A percentile compares a stretch with the other conserved stretches of the same genome.
Evolutionary conservation across 2,888 invertebrate genomes (phyloP).

Genomic region (Tachina lurida): DNA sequence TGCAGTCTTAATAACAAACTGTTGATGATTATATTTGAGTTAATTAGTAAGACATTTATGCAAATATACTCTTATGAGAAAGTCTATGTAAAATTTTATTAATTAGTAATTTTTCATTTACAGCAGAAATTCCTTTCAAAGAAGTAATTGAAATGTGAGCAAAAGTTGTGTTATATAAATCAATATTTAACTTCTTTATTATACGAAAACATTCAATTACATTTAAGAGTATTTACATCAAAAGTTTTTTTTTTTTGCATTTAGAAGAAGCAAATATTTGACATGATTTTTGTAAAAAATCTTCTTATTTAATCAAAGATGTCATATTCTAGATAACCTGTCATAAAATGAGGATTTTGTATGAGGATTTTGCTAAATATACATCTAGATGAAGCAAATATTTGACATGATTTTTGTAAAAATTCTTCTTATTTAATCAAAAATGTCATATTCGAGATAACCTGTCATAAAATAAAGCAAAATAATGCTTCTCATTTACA

Average conservation of each 20-base stretch:
- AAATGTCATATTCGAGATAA: too few relatives aligned
- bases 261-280: not conserved
- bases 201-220: not conserved
- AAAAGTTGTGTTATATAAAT: constrained; percentile 19
- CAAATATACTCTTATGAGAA: not conserved
- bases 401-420: too few relatives aligned
- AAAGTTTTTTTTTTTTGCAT: not conserved
- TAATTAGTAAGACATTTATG: not conserved
- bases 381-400: not conserved
- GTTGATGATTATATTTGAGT: constrained; percentile 17
- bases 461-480: too few relatives aligned
- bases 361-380: too few relatives aligned
- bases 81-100: not conserved
- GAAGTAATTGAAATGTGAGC: not conserved
- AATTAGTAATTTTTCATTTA: not conserved
- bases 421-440: too few relatives aligned
- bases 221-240: not conserved
- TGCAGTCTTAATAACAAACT: constrained; percentile 6
- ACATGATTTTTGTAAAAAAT: too few relatives aligned
- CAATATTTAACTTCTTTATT: constrained; percentile 11
- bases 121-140: not conserved
- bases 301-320: too few relatives aligned
- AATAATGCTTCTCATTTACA: too few relatives aligned
- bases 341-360: too few relatives aligned
- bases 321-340: too few relatives aligned